Base-by-base conservation (phyloP, 2,888 invertebrate species). In the Drosophila barbarae region DNA sequence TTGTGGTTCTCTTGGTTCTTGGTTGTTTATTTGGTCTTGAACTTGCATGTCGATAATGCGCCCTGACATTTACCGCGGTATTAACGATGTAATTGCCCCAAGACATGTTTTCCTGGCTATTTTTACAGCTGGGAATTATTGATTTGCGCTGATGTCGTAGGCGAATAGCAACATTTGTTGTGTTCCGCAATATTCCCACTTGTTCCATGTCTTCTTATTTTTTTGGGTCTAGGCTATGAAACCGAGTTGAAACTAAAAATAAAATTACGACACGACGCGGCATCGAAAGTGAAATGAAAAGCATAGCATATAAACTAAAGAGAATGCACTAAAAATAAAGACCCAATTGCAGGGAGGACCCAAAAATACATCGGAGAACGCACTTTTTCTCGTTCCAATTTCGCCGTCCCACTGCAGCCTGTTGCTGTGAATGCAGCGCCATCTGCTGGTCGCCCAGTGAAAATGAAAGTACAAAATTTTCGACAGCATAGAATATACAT, bases 41-140 rank as follows among this genome's bases (percentile, higher is more conserved):
- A 78, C 84, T 81, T 78, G 78, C 78, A 84, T 81, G 78, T 73
- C 69, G 73, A 78, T 84, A 81, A 78, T 79, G 64, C 38, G 59
- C 59, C 39, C 61, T 57, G 53, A 42, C 68, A 70, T 70, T 70
- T 69, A 8, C 28, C 39, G 34, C 41, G 53, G 15, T 44, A 64
- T 52, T 63, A 64, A 51, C 65, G n/a, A 26, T 52, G 42, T 63
- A 63, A 63, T 63, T 63, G 64, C 64, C 35, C n/a, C 30, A 23
- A 51, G 61, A 49, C 61, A 50, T 59, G 44, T 38, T 59, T 41
- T 26, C 13, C 23, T 30, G 44, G 44, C 32, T 59, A 60, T 46
- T 59, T 60, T 58, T 46, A 60, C 36, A 30, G 18, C 49, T 44
- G 41, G 10, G 30, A 53, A 51, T 34, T 69, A 47, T 53, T 53